Evolutionary conservation across 2,113 vertebrate genomes (phyloP).

Genomic region (Psammodynastes pulverulentus): DNA sequence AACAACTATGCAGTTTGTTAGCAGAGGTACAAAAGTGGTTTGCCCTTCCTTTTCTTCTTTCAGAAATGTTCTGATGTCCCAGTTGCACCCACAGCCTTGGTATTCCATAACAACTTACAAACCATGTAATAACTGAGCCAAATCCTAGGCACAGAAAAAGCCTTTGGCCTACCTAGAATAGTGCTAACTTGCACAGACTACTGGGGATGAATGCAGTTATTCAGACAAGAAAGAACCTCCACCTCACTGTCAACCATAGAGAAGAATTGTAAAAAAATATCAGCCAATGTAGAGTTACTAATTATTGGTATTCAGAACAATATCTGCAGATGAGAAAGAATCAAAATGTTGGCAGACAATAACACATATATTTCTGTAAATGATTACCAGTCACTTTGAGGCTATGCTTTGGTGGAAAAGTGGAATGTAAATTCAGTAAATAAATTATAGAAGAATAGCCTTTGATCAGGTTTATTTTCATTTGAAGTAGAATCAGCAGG

Average conservation of each 20-base stretch:
- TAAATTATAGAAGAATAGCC: background rate
- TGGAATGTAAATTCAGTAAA: background rate
- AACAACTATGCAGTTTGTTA: background rate
- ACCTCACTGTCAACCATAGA: background rate
- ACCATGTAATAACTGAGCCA: background rate
- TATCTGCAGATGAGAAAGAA: constrained; percentile 4
- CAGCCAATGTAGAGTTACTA: background rate
- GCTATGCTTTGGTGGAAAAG: background rate
- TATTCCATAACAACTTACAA: background rate
- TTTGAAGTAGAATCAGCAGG: background rate
- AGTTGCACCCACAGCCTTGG: background rate
- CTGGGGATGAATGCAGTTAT: too few relatives aligned
- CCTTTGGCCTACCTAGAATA: background rate
- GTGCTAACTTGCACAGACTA: background rate
- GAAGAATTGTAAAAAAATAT: background rate
- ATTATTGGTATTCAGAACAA: background rate
- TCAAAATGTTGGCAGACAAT: background rate
- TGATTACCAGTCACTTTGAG: background rate
- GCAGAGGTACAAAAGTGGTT: background rate
- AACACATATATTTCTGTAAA: background rate
- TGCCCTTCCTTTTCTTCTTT: background rate
- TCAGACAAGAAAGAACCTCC: background rate
- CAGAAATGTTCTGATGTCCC: background rate
- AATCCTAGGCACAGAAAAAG: background rate
- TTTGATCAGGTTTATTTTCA: background rate